Evolutionary conservation across 64 coral and sea anemone species (phyloP), one percentile per base, ranked within the genome.

Genomic region (Montipora cactus): DNA sequence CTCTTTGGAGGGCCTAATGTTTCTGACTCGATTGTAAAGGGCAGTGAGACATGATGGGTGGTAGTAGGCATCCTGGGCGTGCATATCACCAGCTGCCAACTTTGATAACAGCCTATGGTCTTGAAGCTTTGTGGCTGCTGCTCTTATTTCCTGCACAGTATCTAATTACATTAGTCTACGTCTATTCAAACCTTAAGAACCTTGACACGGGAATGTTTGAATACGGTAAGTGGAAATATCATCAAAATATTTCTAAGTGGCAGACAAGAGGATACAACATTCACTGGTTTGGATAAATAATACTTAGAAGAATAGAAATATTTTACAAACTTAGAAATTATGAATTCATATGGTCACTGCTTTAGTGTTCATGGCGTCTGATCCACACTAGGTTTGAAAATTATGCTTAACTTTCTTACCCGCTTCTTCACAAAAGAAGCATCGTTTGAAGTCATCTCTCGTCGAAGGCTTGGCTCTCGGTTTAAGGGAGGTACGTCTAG

Each of bases 21-120:
- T 71, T 70, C 85, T 73, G 5, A 88, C 2, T 18, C 70, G 67
- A 76, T 88, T 88, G 8, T 88, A 88, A 68, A 88, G 73, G 16
- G 61, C 47, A 8, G 89, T 45, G 70, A 91, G 45, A 25, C 89
- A 91, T 16, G 77, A 81, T 47, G 76, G 59, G 18, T 91, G 89
- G 47, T 91, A 81, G 49, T 78, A 78, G 47, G 90, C 90, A 83
- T 92, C 79, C 48, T 22, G 48, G 15, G 90, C 79, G 58, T 74
- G 64, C 90, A 83, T 82, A 44, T 92, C 90, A 28, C 79, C 87
- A 81, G 49, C 51, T 77, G 74, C 87, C 57, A 89, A 75, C 25
- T 88, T 89, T 13, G 74, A 74, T 18, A 80, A 78, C 89, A 91
- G 77, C 18, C 49, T 80, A 79, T 15, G 53, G 52, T 55, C 52